Conservation (phyloP, 1,140 invertebrate species). For the Drosophila nigromelanica region DNA sequence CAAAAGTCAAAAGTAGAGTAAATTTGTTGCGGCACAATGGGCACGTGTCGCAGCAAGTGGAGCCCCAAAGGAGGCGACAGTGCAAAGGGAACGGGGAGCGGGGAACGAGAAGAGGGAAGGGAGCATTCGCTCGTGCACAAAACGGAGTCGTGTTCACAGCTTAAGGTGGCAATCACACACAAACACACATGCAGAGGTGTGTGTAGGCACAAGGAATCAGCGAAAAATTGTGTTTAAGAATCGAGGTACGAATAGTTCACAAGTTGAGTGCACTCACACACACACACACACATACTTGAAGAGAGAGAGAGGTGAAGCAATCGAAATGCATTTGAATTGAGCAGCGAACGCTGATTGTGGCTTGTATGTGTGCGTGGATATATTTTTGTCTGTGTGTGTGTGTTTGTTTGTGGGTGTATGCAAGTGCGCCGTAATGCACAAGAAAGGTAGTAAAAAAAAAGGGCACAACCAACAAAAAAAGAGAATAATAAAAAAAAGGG, state of each 20-base stretch:
- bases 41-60: conserved; percentile 68
- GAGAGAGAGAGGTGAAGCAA: conserved; percentile 51
- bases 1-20: conserved; percentile 57
- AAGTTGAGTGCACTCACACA: conserved; percentile 74
- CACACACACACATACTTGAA: conserved; percentile 27
- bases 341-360: conserved; percentile 43
- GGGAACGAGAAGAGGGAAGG: conserved; percentile 14
- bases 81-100: conserved; percentile 20
- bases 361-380: neutral
- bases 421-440: conserved; percentile 37
- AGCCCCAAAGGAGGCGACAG: conserved; percentile 41
- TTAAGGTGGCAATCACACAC: conserved; percentile 42
- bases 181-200: conserved; percentile 25
- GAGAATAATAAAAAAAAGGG: conserved; percentile 33
- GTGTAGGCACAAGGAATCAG: conserved; percentile 53
- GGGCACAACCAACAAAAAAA: conserved; percentile 27
- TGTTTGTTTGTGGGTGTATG: conserved; percentile 28
- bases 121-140: conserved; percentile 47
- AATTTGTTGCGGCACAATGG: conserved; percentile 76
- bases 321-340: conserved; percentile 77
- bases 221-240: conserved; percentile 70
- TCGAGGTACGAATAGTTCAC: conserved; percentile 14
- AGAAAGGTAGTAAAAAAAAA: conserved; percentile 33
- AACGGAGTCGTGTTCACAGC: conserved; percentile 51
- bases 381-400: neutral